Percentiles rank a stretch among this genome's conserved stretches.
Conservation (phyloP, 2,888 invertebrate genomes). For the Hypercompe scribonia region DNA sequence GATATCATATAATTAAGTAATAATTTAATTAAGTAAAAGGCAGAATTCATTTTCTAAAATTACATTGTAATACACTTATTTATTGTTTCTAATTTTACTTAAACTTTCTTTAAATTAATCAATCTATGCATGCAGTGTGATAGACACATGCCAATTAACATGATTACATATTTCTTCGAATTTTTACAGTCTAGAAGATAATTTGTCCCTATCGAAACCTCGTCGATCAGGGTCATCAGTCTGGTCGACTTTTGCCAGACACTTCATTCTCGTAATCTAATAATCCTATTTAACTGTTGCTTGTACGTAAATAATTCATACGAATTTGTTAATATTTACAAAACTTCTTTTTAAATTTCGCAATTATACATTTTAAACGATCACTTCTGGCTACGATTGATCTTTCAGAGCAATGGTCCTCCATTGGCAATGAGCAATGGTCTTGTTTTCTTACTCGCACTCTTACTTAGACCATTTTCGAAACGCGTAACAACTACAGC, state of each 20-base stretch:
- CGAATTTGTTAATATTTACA: neutral
- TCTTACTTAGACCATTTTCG: too few species aligned
- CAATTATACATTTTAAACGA: neutral
- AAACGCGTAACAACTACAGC: too few species aligned
- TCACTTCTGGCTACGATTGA: neutral
- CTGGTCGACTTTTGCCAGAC: neutral
- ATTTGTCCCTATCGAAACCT: neutral
- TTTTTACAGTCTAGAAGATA: neutral
- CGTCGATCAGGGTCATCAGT: neutral
- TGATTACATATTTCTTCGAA: neutral
- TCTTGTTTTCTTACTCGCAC: too few species aligned
- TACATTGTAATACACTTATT: neutral
- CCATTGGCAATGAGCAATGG: too few species aligned
- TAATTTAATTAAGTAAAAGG: neutral
- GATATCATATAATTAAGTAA: neutral
- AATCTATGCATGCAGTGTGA: neutral
- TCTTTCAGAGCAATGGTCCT: too few species aligned
- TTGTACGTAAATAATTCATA: neutral
- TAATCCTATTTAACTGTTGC: neutral
- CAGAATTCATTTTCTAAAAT: neutral
- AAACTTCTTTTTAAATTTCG: neutral
- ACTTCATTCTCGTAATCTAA: neutral
- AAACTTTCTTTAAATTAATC: neutral
- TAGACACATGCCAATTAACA: neutral
- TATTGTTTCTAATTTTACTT: neutral